phyloP scores from a whole-genome alignment of 2,797 vertebrate species.

The Myripristis jacobus region DNA sequence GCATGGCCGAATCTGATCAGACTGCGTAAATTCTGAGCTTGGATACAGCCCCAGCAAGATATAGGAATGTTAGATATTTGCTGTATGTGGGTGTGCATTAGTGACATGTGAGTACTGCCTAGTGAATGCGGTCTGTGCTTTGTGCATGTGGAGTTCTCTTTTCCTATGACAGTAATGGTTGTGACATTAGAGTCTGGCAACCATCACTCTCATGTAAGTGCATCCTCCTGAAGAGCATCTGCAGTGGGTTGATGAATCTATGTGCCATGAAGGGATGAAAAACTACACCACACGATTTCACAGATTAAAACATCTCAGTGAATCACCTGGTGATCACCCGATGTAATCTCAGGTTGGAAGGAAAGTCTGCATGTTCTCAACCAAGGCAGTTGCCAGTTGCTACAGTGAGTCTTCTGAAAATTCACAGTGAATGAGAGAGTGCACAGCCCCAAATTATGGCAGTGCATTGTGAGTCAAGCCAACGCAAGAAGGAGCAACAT shows the following conservation, averaged over 20 bases:
- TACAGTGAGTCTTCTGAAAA: conserved; percentile 1
- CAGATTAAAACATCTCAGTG: conserved; percentile 49
- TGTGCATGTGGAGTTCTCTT: not conserved
- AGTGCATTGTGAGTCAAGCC: conserved; percentile 60
- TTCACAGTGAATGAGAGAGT: conserved; percentile 16
- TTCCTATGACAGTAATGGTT: not conserved
- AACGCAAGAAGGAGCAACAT: conserved; percentile 69
- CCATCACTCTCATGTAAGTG: not conserved
- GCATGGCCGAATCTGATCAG: too few species aligned
- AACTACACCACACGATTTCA: conserved; percentile 34
- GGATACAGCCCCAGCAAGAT: too few species aligned
- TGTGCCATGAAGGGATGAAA: not conserved
- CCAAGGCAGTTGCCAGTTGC: conserved; percentile 7
- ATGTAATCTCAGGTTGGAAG: conserved; percentile 8
- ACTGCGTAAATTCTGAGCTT: too few species aligned
- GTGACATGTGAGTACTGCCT: too few species aligned
- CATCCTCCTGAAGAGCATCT: conserved; percentile 4
- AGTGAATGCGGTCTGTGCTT: too few species aligned
- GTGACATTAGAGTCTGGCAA: not conserved
- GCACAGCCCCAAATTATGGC: conserved; percentile 37
- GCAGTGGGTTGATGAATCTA: not conserved
- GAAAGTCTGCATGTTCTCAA: too few species aligned
- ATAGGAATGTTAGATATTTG: too few species aligned
- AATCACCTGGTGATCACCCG: conserved; percentile 55
- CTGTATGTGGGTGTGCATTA: too few species aligned